phyloP scores from a whole-genome alignment of 2,113 vertebrate genomes.

The Tachuris rubrigastra region DNA sequence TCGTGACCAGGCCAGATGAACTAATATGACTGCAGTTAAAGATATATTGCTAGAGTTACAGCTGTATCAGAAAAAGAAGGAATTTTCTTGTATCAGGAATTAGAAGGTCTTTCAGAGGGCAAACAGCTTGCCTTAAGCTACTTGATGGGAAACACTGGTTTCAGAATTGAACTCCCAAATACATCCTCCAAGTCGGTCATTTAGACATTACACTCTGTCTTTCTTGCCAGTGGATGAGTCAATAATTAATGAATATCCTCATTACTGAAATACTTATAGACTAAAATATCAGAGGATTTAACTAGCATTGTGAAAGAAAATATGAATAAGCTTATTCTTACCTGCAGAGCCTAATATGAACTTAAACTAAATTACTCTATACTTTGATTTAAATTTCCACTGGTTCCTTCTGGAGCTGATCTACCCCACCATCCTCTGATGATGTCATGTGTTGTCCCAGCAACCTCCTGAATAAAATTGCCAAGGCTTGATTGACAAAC shows the following conservation, averaged over 20 bases:
- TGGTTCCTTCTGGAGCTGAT: neutral
- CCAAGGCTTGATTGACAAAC: neutral
- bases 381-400: neutral
- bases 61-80: neutral
- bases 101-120: slow-evolving; percentile 3
- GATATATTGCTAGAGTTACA: neutral
- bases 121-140: neutral
- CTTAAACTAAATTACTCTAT: neutral
- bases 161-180: neutral
- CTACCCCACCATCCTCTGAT: neutral
- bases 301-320: neutral
- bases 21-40: slow-evolving; percentile 10
- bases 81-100: slow-evolving; percentile 15
- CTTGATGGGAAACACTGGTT: neutral
- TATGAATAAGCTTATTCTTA: neutral
- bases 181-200: neutral
- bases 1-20: neutral
- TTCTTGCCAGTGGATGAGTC: neutral
- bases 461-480: neutral
- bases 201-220: neutral
- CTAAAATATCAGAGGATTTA: neutral
- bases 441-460: neutral
- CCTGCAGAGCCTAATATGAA: neutral
- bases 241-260: neutral
- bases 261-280: neutral